Evolutionary conservation across 2,888 invertebrate species (phyloP).

Genomic region (Coleophora flavipennella): DNA sequence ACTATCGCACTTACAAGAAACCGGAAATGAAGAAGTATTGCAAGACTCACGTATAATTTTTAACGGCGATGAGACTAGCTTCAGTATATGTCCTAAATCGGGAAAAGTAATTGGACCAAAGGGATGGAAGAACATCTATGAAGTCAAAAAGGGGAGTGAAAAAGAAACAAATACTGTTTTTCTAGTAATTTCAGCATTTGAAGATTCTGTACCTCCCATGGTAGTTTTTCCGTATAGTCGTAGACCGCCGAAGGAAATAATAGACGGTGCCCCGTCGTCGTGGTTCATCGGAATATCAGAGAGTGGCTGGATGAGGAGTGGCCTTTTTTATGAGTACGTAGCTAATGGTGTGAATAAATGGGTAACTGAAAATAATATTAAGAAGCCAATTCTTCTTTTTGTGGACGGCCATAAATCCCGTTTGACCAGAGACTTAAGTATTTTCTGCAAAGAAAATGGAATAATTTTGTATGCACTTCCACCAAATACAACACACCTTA

Average conservation of each 20-base stretch:
- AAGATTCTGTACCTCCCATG: slow-evolving; percentile 18
- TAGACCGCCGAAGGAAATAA: slow-evolving; percentile 15
- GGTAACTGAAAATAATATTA: slow-evolving; percentile 1
- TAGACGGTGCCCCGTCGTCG: slow-evolving; percentile 16
- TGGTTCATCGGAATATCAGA: slow-evolving; percentile 15
- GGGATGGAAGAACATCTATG: slow-evolving; percentile 20
- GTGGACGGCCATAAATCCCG: slow-evolving; percentile 13
- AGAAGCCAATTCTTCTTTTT: slow-evolving; percentile 9
- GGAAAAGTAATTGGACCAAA: slow-evolving; percentile 22
- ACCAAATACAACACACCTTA: slow-evolving; percentile 12
- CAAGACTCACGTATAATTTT: slow-evolving; percentile 9
- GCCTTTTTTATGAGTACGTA: slow-evolving; percentile 7
- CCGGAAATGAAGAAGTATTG: not conserved
- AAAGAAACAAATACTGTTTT: slow-evolving; percentile 22
- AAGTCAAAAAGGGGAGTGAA: slow-evolving; percentile 18
- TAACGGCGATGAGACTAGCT: slow-evolving; percentile 16
- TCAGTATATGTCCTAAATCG: slow-evolving; percentile 18
- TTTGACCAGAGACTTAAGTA: slow-evolving; percentile 4
- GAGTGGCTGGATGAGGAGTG: slow-evolving; percentile 13
- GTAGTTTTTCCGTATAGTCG: slow-evolving; percentile 22
- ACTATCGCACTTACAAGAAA: too few relatives aligned
- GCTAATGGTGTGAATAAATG: slow-evolving; percentile 2
- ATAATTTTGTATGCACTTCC: slow-evolving; percentile 11
- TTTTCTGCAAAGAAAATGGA: slow-evolving; percentile 6
- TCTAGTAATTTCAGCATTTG: slow-evolving; percentile 17